Base-by-base conservation (phyloP, 2,797 vertebrate species). In the Caiman crocodilus region DNA sequence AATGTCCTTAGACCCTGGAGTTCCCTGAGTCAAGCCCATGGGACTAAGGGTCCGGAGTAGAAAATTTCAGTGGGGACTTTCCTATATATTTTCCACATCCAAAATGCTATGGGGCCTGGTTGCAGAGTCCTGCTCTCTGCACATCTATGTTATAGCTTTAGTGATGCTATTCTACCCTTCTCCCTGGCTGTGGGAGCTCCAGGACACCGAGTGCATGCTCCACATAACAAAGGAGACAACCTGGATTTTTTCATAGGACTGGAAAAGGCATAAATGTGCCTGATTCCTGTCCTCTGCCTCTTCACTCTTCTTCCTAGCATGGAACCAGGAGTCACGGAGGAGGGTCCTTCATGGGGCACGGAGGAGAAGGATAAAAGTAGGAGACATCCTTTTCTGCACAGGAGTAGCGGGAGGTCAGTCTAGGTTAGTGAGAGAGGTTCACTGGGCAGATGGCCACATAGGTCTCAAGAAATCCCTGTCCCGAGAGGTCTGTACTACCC, bases 101-200 rank as follows among this genome's bases (percentile, higher is more conserved):
- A 2, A 77, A 42, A 28, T 2, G 6, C 3, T 15, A 3, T 60
- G 26, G 65, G 81, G 67, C 56, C 59, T 1, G 0, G 28, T 56
- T 73, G 35, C 78, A 18, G 20, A 15, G 67, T 17, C 35, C 74
- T 75, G 21, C 26, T 84, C 5, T 80, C 56, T 71, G 13, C 26
- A 8, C 69, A 50, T 35, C 23, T 14, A 14, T 14, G 50, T 23
- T 73, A 14, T 73, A 23, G 50, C 7, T 4, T 14, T 25, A 50
- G 5, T 26, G 23, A 8, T 42, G 69, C 35, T 5, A 5, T 20
- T 73, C 35, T 50, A 16, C 35, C 35, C 50, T 8, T 23, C 50
- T 42, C 23, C 21, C 35, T 26, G 69, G 35, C 21, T 26, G 23
- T 50, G 65, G 59, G 4, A 85, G 15, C 71, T 57, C 56, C 73